Evolutionary conservation across 1,140 invertebrate species (phyloP).

Genomic region (Drosophila sulfurigaster): DNA sequence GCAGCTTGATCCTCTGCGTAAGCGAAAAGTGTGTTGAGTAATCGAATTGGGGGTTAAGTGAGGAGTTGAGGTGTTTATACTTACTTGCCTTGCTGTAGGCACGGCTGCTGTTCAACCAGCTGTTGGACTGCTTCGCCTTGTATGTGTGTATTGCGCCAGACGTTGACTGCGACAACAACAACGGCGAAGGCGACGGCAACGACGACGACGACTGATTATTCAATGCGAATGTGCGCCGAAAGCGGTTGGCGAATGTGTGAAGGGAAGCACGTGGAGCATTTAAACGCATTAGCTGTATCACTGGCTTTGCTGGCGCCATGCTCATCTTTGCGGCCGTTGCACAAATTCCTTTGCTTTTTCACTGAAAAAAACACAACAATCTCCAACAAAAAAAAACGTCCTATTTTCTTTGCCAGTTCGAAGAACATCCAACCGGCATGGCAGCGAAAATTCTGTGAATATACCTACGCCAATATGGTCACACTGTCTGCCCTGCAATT

Average conservation of each 20-base stretch:
- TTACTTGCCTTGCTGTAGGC: slow-evolving; percentile 47
- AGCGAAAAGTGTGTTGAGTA: slow-evolving; percentile 10
- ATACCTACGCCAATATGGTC: slow-evolving; percentile 7
- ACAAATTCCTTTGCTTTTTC: slow-evolving; percentile 24
- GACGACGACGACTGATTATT: slow-evolving; percentile 39
- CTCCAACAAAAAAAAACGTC: no score
- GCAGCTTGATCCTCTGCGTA: slow-evolving; percentile 20
- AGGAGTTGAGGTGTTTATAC: slow-evolving; percentile 9
- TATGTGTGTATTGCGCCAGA: slow-evolving; percentile 6
- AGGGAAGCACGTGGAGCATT: slow-evolving; percentile 48
- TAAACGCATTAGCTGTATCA: slow-evolving; percentile 61
- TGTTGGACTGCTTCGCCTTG: neutral
- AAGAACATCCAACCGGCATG: slow-evolving; percentile 46
- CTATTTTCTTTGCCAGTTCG: slow-evolving; percentile 30
- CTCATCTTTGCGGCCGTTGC: slow-evolving; percentile 29
- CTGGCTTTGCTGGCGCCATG: slow-evolving; percentile 52
- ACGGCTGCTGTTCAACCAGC: slow-evolving; percentile 24
- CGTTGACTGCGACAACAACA: slow-evolving; percentile 12
- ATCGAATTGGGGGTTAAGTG: neutral
- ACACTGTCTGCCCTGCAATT: slow-evolving; percentile 8
- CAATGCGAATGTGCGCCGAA: slow-evolving; percentile 49
- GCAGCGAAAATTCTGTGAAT: slow-evolving; percentile 39
- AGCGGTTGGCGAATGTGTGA: slow-evolving; percentile 31
- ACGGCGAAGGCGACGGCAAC: neutral
- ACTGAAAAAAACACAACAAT: slow-evolving; percentile 12